phyloP scores from a whole-genome alignment of 2,797 vertebrate species.

The Dallia pectoralis region DNA sequence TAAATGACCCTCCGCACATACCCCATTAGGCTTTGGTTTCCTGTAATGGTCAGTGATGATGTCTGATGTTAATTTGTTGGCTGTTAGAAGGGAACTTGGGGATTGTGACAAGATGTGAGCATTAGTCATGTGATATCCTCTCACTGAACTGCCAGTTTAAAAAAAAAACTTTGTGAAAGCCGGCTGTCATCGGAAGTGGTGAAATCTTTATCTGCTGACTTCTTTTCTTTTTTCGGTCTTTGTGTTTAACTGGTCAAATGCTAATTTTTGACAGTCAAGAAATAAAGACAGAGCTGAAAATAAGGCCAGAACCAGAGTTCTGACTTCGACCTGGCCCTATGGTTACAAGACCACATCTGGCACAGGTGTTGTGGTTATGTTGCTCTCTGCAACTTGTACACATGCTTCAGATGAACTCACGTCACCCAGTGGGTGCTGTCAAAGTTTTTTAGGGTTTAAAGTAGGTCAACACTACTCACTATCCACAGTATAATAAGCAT shows the following conservation, averaged over 20 bases:
- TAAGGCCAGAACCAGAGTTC: slow-evolving; percentile 19
- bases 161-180: slow-evolving; percentile 1
- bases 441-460: background rate
- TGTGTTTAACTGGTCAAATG: slow-evolving; percentile 62
- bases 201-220: slow-evolving; percentile 35
- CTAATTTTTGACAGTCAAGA: slow-evolving; percentile 41
- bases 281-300: slow-evolving; percentile 26
- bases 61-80: slow-evolving; percentile 3
- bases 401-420: background rate
- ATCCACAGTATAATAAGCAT: background rate
- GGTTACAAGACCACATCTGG: slow-evolving; percentile 3
- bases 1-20: background rate
- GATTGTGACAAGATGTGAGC: background rate
- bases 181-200: slow-evolving; percentile 32
- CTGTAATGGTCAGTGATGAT: background rate
- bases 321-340: background rate
- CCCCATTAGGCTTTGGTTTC: background rate
- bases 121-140: slow-evolving; percentile 7
- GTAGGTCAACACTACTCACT: background rate
- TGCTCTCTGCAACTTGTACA: background rate
- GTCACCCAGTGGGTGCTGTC: background rate
- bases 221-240: slow-evolving; percentile 39
- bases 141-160: slow-evolving; percentile 19
- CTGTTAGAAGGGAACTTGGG: slow-evolving; percentile 6
- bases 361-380: background rate